Conservation (phyloP, 2,888 invertebrate genomes). For the Papilio protenor region DNA sequence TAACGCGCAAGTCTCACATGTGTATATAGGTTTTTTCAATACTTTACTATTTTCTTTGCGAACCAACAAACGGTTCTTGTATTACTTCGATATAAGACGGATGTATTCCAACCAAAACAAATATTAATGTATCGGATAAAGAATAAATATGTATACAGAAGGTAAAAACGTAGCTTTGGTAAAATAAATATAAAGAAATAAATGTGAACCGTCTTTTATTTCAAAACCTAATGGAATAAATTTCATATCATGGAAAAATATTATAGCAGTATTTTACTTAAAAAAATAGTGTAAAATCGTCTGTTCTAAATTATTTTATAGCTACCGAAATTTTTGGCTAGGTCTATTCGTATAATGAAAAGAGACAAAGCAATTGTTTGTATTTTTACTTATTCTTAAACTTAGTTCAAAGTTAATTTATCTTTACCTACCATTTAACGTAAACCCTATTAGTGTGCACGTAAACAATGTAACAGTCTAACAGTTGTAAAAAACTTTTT, state of each 20-base stretch:
- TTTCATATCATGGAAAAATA: not conserved
- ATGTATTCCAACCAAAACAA: conserved; percentile 16
- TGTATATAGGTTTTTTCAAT: conserved; percentile 23
- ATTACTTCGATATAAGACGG: conserved; percentile 9
- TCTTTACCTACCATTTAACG: not conserved
- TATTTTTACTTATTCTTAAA: not conserved
- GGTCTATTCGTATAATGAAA: not conserved
- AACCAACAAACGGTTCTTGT: conserved; percentile 17
- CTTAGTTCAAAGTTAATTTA: not conserved
- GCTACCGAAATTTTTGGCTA: too few relatives aligned
- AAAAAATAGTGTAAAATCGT: not conserved
- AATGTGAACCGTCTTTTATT: not conserved
- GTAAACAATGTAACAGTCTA: conserved; percentile 29
- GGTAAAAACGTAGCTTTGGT: not conserved
- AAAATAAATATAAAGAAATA: conserved; percentile 11
- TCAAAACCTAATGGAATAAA: not conserved
- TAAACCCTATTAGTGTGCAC: conserved; percentile 8
- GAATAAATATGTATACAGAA: conserved; percentile 12
- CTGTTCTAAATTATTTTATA: not conserved
- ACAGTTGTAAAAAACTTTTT: conserved; percentile 45
- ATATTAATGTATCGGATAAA: conserved; percentile 18
- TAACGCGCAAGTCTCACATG: conserved; percentile 7
- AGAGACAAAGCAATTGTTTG: not conserved
- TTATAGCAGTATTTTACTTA: not conserved
- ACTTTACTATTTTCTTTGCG: conserved; percentile 21